Evolutionary conservation across 2,888 invertebrate species (phyloP).

Genomic region (Pantelozetes paolii): DNA sequence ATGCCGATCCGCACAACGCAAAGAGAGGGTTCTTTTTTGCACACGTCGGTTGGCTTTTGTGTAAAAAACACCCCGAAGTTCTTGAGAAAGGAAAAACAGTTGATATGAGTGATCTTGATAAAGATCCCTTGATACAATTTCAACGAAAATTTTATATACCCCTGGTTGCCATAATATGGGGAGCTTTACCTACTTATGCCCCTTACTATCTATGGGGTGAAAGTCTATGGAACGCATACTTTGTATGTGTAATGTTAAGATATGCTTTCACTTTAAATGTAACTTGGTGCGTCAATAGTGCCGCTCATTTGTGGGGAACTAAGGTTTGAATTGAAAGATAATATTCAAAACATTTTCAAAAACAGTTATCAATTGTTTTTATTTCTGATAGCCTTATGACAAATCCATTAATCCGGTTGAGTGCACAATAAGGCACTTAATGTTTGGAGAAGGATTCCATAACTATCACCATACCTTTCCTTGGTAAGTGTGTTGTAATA

Average conservation of each 20-base stretch:
- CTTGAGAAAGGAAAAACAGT: constrained; percentile 42
- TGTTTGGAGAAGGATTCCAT: constrained; percentile 33
- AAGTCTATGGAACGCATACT: constrained; percentile 69
- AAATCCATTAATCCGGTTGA: constrained; percentile 59
- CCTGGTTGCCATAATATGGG: constrained; percentile 53
- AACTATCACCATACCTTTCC: constrained; percentile 40
- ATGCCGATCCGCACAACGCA: constrained; percentile 45
- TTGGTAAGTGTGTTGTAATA: neutral
- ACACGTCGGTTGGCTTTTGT: constrained; percentile 46
- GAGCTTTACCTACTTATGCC: constrained; percentile 62
- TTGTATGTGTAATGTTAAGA: constrained; percentile 70
- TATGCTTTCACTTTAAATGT: constrained; percentile 81
- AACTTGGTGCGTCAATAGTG: constrained; percentile 91
- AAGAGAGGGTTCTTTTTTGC: constrained; percentile 47
- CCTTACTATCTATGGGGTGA: constrained; percentile 83
- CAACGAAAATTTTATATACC: constrained; percentile 51
- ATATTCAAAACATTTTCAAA: neutral
- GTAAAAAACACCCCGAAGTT: constrained; percentile 45
- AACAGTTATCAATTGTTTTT: neutral
- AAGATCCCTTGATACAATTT: constrained; percentile 44
- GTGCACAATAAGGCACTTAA: constrained; percentile 45
- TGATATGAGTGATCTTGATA: constrained; percentile 42
- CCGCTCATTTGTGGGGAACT: constrained; percentile 81
- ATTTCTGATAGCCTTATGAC: constrained; percentile 66
- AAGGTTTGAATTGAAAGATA: neutral